Percentiles rank a stretch among this genome's conserved stretches.
Evolutionary conservation across 2,113 vertebrate species (phyloP).

Genomic region (Neolamprologus tretocephalus): DNA sequence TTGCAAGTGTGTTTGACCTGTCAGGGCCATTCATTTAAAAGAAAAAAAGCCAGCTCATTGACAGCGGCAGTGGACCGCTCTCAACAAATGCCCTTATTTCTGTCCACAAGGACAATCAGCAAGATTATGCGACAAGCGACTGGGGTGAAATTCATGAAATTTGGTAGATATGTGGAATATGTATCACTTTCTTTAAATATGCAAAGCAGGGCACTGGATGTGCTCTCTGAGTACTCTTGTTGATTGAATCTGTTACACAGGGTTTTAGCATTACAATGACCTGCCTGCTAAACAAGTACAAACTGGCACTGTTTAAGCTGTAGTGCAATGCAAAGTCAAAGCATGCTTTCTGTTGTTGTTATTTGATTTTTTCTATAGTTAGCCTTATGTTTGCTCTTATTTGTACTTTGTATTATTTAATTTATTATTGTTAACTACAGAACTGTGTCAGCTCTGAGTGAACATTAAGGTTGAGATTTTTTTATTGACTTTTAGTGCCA

Average conservation of each 20-base stretch:
- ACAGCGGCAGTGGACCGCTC: fast-evolving
- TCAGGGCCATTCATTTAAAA: neutral
- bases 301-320: neutral
- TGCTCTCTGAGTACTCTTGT: neutral
- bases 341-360: neutral
- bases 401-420: neutral
- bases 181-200: neutral
- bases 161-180: neutral
- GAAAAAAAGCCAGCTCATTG: neutral
- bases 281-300: neutral
- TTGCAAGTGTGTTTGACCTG: neutral
- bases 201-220: neutral
- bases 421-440: neutral
- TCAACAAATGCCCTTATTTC: neutral
- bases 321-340: neutral
- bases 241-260: neutral
- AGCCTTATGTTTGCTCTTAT: neutral
- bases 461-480: neutral
- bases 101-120: neutral
- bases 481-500: neutral
- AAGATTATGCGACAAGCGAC: neutral
- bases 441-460: neutral
- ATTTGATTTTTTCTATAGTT: neutral
- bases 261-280: neutral
- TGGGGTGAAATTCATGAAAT: neutral